Base-by-base conservation (phyloP, 2,113 vertebrate species). In the Lasiurus borealis region DNA sequence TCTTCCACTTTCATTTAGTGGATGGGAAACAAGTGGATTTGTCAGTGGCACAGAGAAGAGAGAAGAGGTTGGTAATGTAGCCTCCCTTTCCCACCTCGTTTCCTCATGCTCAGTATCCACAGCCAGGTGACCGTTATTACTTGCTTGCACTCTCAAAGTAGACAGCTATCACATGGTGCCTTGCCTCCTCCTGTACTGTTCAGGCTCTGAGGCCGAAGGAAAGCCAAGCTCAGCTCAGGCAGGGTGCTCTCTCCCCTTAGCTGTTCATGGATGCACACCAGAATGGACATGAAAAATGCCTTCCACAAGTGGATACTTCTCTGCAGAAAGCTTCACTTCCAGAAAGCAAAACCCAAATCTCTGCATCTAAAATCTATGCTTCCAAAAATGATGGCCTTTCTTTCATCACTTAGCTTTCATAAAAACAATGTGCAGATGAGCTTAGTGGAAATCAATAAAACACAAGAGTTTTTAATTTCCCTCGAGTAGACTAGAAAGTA, bases 401-500 rank as follows among this genome's bases (percentile, higher is more conserved):
- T 12, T n/a, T 90, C 48, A 85, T 36, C 85, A 71, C 68, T 93
- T 82, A 91, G 86, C 88, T 96, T 93, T 88, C 64, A 90, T 31
- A 34, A 89, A 96, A 95, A 95, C 50, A 76, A 95, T 27, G 88
- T 82, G 36, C 48, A 90, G 89, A 95, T 71, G 48, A 96, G 84
- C 76, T 94, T 44, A 88, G 90, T 75, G 72, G 87, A 96, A 94
- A 97, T 97, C 95, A 85, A 96, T 94, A 96, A 85, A 94, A 93
- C 50, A 69, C 90, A 87, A 89, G 88, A 89, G 52, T 85, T 96
- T 95, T 95, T 95, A 78, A 97, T 96, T 97, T 97, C 93, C 93
- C 94, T 84, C 23, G 87, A 89, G 92, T 81, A 34, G 52, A 77
- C 73, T 8, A 71, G 57, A 91, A 81, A 95, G 66, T 15, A 84